Evolutionary conservation across 2,797 vertebrate genomes (phyloP), one percentile per base, ranked within the genome.

Genomic region (Rhinogobio ventralis): DNA sequence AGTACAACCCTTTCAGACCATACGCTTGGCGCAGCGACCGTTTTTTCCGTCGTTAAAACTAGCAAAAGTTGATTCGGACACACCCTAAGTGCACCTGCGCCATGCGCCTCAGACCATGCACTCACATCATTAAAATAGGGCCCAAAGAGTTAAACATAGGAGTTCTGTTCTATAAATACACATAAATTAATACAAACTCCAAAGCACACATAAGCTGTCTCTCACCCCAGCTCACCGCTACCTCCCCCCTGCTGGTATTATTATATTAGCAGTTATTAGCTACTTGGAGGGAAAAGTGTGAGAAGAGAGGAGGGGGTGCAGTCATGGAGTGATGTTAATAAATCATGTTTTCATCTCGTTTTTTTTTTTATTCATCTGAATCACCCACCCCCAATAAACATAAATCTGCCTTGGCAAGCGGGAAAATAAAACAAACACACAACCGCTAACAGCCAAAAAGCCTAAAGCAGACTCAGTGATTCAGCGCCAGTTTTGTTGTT

Each of bases 221-320:
- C 5, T 49, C n/a, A 55, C 68, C 23, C 28, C 60, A 39, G 42
- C n/a, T 15, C 30, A 77, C 74, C 28, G 53, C 46, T 51, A 46
- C 82, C 66, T 85, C 85, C 84, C 86, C 88, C 93, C 91, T 73
- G 88, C 92, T n/a, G 91, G 19, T 90, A 81, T 86, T 89, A 93
- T 86, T 90, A 93, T 93, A 94, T 94, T 94, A 94, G 90, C 92
- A 91, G 92, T 93, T 93, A 93, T 94, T 93, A 94, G 89, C 87
- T 88, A 92, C 90, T 91, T 81, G 87, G 25, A 86, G 87, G 91
- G 80, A 91, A 49, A 45, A 1, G n/a, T 46, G 39, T 15, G 30
- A 11, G 73, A 17, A 17, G 28, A 62, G 45, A 74, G 30, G 51
- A 36, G 46, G 19, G 68, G n/a, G 13, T 23, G 74, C n/a, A 45